These are phyloP conservation scores for Ploceus nigricollis DNA, from an alignment of 2,113 vertebrate species.

Conservation along the genomic window DNA sequence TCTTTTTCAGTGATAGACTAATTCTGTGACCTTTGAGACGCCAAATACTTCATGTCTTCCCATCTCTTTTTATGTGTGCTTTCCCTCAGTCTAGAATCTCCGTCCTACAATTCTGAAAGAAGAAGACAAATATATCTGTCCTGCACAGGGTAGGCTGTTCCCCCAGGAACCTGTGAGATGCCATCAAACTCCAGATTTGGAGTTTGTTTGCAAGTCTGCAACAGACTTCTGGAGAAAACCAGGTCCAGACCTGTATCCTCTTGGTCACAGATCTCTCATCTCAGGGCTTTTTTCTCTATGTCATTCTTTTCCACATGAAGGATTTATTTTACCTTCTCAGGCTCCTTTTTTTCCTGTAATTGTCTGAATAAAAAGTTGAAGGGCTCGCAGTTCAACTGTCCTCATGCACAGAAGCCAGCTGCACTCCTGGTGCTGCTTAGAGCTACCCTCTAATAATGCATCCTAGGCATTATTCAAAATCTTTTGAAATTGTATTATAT, in stretches of 20 bases:
- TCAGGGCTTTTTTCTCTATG: not conserved
- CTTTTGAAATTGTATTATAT: not conserved
- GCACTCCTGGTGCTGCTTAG: not conserved
- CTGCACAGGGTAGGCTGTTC: not conserved
- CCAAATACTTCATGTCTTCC: not conserved
- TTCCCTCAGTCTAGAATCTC: not conserved
- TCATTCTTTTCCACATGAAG: not conserved
- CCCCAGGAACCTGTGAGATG: not conserved
- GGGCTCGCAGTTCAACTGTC: not conserved
- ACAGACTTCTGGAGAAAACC: not conserved
- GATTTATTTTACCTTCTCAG: not conserved
- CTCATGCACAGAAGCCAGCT: not conserved
- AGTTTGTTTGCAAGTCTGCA: not conserved
- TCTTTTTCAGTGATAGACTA: not conserved
- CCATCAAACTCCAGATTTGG: not conserved
- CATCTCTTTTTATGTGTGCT: not conserved
- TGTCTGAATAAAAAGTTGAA: not conserved
- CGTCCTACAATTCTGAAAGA: not conserved
- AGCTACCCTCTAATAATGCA: not conserved
- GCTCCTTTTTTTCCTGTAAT: not conserved
- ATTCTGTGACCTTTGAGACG: not conserved
- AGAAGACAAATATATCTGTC: not conserved
- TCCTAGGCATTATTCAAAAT: not conserved
- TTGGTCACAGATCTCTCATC: not conserved
- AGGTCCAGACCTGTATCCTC: accelerated